Base-by-base conservation (phyloP, 2,113 vertebrate species). In the Megaceryle maxima region DNA sequence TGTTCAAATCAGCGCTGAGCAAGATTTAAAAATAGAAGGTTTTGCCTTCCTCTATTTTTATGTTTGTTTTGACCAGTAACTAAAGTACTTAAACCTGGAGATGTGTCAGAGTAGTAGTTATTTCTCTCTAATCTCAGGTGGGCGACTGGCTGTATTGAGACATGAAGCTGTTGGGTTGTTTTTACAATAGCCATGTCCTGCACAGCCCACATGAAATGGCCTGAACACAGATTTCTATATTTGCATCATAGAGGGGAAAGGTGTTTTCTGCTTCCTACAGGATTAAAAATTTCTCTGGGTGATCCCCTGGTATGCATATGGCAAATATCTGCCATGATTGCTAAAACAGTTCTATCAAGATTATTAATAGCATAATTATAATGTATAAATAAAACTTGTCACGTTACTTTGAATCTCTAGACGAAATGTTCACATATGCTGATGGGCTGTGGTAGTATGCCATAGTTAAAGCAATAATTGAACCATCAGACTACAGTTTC, bases 321-420 rank as follows among this genome's bases (percentile, higher is more conserved):
- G 93, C 80, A 81, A 90, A 85, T 90, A 79, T 53, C 75, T 87
- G 73, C 83, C 9, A 5, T 74, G 79, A 90, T 78, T 89, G 70
- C 82, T 92, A 68, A 91, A 95, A 80, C 89, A 94, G 84, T 67
- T 67, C 67, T 63, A 92, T 77, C 22, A 33, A 39, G 72, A 63
- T 92, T 91, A 87, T 84, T 92, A 95, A 83, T 94, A 88, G 91
- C 57, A 7, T 89, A 62, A 89, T 95, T 93, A 89, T 69, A 60
- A 62, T 51, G 26, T 64, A 87, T 82, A 94, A 84, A 89, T 79
- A 66, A 84, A 84, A 56, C 43, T 44, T 50, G 53, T 78, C 73
- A 57, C 17, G 2, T 62, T 75, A 67, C 74, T 86, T 67, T 26
- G 66, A 64, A 76, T 73, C 48, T 92, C 66, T 11, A 73, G 91